These are phyloP conservation scores for Panopea generosa DNA, from an alignment of 2,888 invertebrate species.

Conservation along the genomic window DNA sequence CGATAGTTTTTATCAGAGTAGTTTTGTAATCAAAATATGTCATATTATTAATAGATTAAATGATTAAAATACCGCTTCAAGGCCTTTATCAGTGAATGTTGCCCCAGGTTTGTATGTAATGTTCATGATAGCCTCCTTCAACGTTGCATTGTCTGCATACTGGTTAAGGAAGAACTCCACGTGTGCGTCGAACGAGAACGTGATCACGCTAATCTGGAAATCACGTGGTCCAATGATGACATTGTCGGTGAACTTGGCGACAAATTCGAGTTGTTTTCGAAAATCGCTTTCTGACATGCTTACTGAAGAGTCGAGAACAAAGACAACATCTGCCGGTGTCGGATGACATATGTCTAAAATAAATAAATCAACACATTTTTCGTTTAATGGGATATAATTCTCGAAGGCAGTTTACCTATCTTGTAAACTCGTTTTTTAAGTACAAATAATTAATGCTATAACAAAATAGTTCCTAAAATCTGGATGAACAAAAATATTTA, in stretches of 20 bases:
- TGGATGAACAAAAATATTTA: too few species aligned
- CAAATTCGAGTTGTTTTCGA: slow-evolving; percentile 22
- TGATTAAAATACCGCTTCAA: background rate
- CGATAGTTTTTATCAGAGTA: too few species aligned
- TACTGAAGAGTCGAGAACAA: slow-evolving; percentile 43
- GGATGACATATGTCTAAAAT: slow-evolving; percentile 39
- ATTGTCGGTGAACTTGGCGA: slow-evolving; percentile 19
- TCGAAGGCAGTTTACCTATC: too few species aligned
- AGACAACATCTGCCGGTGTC: slow-evolving; percentile 34
- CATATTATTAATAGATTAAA: too few species aligned
- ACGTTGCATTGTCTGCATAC: slow-evolving; percentile 6
- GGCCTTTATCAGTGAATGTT: slow-evolving; percentile 27
- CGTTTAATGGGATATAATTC: too few species aligned
- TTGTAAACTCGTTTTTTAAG: too few species aligned
- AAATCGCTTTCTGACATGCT: slow-evolving; percentile 35
- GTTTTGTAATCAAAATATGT: too few species aligned
- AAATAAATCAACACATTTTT: too few species aligned
- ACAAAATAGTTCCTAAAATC: too few species aligned
- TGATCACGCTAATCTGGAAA: slow-evolving; percentile 29
- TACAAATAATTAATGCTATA: too few species aligned
- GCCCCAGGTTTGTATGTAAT: slow-evolving; percentile 19
- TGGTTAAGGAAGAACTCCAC: slow-evolving; percentile 27
- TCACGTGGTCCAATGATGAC: slow-evolving; percentile 28
- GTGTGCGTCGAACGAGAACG: slow-evolving; percentile 21
- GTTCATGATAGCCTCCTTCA: slow-evolving; percentile 13